Conservation (phyloP, 2,113 vertebrate genomes). For the Pollimyrus isidori region DNA sequence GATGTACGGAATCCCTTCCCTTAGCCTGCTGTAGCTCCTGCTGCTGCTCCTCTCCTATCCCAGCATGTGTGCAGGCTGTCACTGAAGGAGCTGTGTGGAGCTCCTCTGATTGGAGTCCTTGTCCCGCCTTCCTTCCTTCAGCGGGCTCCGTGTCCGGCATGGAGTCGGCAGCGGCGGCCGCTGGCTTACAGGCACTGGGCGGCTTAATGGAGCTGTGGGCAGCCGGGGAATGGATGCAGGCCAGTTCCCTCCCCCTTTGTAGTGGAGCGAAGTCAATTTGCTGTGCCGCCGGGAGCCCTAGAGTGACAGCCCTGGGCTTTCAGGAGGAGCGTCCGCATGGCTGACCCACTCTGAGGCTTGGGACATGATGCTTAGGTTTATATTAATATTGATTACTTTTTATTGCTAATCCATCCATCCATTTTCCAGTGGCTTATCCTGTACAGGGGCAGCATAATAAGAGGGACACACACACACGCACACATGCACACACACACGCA, state of each 20-base stretch:
- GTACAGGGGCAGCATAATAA: background rate
- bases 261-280: background rate
- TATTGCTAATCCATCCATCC: background rate
- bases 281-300: background rate
- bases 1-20: background rate
- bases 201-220: background rate
- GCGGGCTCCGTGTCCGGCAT: background rate
- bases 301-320: background rate
- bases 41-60: background rate
- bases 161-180: background rate
- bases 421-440: background rate
- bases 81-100: background rate
- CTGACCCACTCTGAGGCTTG: background rate
- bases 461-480: background rate
- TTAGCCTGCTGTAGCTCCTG: background rate
- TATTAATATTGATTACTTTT: constrained; percentile 4
- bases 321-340: background rate
- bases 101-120: background rate
- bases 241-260: background rate
- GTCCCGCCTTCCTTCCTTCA: background rate
- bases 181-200: background rate
- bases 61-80: background rate
- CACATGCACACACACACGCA: background rate
- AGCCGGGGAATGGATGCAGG: background rate
- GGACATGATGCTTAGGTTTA: background rate